Percentiles rank a stretch among this genome's conserved stretches.
These are phyloP conservation scores for Leptopterna dolabrata DNA, from an alignment of 2,888 invertebrate genomes.

Conservation along the genomic window DNA sequence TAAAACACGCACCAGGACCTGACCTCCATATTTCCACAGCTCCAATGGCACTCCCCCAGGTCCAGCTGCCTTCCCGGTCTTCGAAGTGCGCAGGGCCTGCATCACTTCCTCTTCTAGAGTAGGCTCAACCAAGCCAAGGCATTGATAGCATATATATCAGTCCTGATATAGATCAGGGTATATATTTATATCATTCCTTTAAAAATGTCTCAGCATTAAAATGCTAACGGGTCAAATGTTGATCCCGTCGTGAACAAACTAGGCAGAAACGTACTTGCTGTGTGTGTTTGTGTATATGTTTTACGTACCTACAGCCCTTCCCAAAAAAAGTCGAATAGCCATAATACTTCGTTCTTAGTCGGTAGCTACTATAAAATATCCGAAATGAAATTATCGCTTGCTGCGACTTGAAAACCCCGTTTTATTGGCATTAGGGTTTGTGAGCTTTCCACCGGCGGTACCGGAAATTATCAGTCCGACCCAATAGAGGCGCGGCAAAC, in stretches of 20 bases:
- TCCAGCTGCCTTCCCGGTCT: not conserved
- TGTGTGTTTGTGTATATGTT: too few relatives aligned
- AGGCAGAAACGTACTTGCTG: too few relatives aligned
- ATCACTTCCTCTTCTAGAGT: not conserved
- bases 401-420: not conserved
- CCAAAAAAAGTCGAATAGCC: not conserved
- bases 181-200: too few relatives aligned
- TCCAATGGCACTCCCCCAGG: not conserved
- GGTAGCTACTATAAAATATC: not conserved
- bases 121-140: not conserved
- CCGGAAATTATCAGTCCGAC: not conserved
- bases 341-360: not conserved
- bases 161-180: too few relatives aligned
- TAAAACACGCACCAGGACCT: too few relatives aligned
- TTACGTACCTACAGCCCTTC: too few relatives aligned
- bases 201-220: too few relatives aligned
- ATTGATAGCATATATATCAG: too few relatives aligned
- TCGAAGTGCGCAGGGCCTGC: not conserved
- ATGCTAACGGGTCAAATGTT: too few relatives aligned
- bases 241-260: too few relatives aligned
- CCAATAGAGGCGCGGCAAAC: not conserved
- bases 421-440: not conserved
- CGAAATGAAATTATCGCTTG: not conserved
- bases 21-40: not conserved
- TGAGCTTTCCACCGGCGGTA: not conserved